Conservation (phyloP, 1,140 invertebrate species). For the Hylyphantes graminicola region DNA sequence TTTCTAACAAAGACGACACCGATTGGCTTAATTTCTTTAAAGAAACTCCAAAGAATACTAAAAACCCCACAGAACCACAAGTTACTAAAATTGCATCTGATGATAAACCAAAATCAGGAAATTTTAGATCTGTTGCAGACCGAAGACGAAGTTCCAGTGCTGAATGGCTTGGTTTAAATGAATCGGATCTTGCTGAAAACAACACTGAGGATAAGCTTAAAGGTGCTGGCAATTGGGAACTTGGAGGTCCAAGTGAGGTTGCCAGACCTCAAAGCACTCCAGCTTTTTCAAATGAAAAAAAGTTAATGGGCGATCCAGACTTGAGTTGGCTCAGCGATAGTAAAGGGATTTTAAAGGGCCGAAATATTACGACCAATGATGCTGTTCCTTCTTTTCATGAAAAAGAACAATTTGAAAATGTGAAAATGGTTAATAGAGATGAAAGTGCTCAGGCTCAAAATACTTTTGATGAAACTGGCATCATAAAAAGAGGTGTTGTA, state of each 20-base stretch:
- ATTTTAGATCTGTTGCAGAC: neutral
- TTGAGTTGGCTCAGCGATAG: neutral
- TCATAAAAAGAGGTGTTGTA: no score
- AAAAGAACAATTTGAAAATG: no score
- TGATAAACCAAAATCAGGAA: neutral
- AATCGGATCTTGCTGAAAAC: neutral
- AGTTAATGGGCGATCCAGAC: neutral
- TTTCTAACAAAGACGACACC: constrained; percentile 23
- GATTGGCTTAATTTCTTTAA: constrained; percentile 51
- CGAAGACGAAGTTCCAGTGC: constrained; percentile 28
- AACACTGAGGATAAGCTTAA: neutral
- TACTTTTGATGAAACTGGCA: no score
- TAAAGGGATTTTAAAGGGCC: no score
- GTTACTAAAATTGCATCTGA: neutral
- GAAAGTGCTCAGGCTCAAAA: no score
- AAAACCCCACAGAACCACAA: neutral
- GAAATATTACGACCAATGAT: no score
- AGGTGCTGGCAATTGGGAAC: neutral
- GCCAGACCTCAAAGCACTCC: neutral
- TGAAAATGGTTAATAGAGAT: no score
- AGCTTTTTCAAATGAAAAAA: neutral
- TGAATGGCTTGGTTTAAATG: constrained; percentile 51
- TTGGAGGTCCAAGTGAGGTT: neutral
- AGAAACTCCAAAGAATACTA: constrained; percentile 42
- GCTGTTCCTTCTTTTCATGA: no score